phyloP scores from a whole-genome alignment of 2,113 vertebrate genomes.

The Corydoras sp. region DNA sequence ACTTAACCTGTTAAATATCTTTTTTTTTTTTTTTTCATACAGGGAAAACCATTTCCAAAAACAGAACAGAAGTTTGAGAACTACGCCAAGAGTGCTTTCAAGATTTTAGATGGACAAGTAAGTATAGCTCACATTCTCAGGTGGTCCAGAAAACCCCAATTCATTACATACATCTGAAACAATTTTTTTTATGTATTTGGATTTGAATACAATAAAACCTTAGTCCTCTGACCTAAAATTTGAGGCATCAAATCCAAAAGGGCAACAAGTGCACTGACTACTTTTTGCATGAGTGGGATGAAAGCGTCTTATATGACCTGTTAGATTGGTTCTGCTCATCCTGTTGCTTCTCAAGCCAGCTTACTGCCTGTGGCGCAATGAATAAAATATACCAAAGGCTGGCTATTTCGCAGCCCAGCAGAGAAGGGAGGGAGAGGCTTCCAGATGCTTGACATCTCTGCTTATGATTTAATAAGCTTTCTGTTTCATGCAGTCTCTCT shows the following conservation, averaged over 20 bases:
- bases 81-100: conserved; percentile 59
- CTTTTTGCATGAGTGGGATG: conserved; percentile 21
- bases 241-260: conserved; percentile 10
- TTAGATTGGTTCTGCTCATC: conserved; percentile 2
- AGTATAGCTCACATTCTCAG: conserved; percentile 33
- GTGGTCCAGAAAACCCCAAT: no score
- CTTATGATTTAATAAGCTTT: conserved; percentile 57
- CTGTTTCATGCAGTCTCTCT: conserved; percentile 17
- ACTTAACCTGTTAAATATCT: background rate
- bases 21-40: conserved; percentile 35
- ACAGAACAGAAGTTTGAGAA: conserved; percentile 74
- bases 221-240: conserved; percentile 8
- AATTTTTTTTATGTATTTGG: no score
- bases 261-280: conserved; percentile 18
- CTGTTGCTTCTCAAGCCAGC: conserved; percentile 20
- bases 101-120: conserved; percentile 66
- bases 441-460: conserved; percentile 54
- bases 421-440: conserved; percentile 45
- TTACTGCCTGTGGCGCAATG: conserved; percentile 23
- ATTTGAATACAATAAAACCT: no score
- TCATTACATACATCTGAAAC: no score
- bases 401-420: conserved; percentile 21
- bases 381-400: conserved; percentile 37
- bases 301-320: conserved; percentile 24
- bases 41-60: conserved; percentile 67